Evolutionary conservation across 2,888 invertebrate species (phyloP), one percentile per base, ranked within the genome.

Genomic region (Scaptomyza reducta): DNA sequence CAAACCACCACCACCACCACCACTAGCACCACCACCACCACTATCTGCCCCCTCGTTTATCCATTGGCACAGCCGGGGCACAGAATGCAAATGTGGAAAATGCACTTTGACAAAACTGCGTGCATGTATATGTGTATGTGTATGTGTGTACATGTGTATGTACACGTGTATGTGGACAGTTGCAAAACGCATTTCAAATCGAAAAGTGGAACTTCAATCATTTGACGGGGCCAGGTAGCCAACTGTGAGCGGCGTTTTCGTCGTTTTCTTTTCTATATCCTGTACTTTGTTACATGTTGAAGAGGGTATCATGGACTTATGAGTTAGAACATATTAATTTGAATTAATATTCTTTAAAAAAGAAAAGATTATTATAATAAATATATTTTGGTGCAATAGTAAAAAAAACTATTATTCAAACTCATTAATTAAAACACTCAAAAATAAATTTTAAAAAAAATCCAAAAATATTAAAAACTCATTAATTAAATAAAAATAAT

Each of bases 141-240:
- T 38, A 45, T 35, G 40, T n/a, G 40, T 27, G 27, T 9, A 11
- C 29, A 3, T 16, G 54, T 35, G 51, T 35, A 40, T 27, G 54
- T 18, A 47, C 35, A 47, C 31, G 40, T n/a, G 40, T 38, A 27
- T 51, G 63, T 45, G 68, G 60, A 72, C 77, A 73, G 72, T 77
- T 73, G 72, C 85, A 76, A 72, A 85, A 87, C 83, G 86, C 88
- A 87, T 82, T 82, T 71, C 77, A 77, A 79, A 85, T 85, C 88
- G 77, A 82, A 87, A 87, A 71, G 80, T 85, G 86, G 86, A 82
- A 77, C 88, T 82, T 87, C 86, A 85, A 77, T 73, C 70, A 87
- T 76, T 86, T 68, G 77, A 60, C 70, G 76, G 55, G 33, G 59
- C 83, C 83, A 82, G 88, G 77, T 87, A 75, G 60, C 25, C 55